Conservation (phyloP, 2,113 vertebrate species). For the Machaerirhynchus nigripectus region DNA sequence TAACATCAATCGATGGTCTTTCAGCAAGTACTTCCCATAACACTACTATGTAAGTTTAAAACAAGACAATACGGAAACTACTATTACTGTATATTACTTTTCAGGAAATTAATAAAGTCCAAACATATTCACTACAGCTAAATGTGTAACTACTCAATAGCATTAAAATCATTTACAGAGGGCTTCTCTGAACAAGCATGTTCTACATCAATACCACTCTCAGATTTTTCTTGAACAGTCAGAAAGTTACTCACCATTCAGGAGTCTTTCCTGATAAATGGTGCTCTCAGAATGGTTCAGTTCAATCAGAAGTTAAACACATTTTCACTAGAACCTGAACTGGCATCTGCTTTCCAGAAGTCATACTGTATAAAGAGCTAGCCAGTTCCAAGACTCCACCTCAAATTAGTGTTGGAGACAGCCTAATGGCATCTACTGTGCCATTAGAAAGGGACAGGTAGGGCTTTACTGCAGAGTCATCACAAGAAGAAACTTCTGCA, state of each 20-base stretch:
- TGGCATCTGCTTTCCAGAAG: not conserved
- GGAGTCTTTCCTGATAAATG: constrained; percentile 67
- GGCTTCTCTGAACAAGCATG: constrained; percentile 45
- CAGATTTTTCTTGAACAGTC: constrained; percentile 53
- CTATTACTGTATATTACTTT: constrained; percentile 5
- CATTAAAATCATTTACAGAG: constrained; percentile 11
- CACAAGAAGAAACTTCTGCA: constrained; percentile 44
- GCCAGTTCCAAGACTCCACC: constrained; percentile 37
- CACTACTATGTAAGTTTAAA: constrained; percentile 26
- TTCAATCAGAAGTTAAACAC: constrained; percentile 56
- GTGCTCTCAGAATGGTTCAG: constrained; percentile 68
- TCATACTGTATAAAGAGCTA: constrained; percentile 22
- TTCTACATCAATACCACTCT: constrained; percentile 38
- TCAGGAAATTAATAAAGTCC: constrained; percentile 15
- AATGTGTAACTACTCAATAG: not conserved
- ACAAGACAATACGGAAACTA: constrained; percentile 30
- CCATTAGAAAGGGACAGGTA: not conserved
- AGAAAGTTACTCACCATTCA: constrained; percentile 69
- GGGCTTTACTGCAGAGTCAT: not conserved
- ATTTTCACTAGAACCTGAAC: constrained; percentile 48
- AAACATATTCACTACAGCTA: constrained; percentile 31
- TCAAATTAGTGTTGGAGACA: not conserved
- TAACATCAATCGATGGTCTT: constrained; percentile 29
- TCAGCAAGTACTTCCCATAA: constrained; percentile 38
- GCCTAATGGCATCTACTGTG: not conserved